Conservation (phyloP, 2,888 invertebrate genomes). For the Caenorhabditis plicata region DNA sequence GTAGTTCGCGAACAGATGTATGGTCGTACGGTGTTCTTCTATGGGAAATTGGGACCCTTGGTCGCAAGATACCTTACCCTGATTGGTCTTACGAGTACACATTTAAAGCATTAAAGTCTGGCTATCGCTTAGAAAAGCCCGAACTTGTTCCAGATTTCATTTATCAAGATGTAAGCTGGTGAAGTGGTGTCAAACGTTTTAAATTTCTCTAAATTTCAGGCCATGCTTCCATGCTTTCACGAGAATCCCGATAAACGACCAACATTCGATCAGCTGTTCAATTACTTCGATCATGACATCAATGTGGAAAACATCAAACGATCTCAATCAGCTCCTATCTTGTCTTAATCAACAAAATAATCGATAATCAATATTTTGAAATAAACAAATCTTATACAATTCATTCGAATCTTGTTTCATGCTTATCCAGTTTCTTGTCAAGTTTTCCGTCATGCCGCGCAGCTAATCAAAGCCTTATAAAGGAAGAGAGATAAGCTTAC, state of each 20-base stretch:
- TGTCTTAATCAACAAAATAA: too few relatives aligned
- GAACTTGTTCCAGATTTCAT: slow-evolving; percentile 21
- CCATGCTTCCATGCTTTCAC: slow-evolving; percentile 13
- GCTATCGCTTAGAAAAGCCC: slow-evolving; percentile 13
- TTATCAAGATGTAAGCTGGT: slow-evolving; percentile 11
- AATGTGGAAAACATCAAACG: not conserved
- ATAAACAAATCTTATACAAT: too few relatives aligned
- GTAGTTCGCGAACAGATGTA: slow-evolving; percentile 27
- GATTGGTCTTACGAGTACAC: slow-evolving; percentile 18
- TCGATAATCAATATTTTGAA: too few relatives aligned
- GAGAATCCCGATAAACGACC: slow-evolving; percentile 15
- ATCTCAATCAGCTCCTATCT: too few relatives aligned
- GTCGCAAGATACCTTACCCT: too few relatives aligned
- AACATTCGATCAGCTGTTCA: slow-evolving; percentile 26
- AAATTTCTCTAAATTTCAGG: slow-evolving; percentile 3
- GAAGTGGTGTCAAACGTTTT: too few relatives aligned
- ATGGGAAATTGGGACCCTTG: slow-evolving; percentile 31
- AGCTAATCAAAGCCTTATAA: slow-evolving; percentile 6
- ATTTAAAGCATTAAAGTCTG: slow-evolving; percentile 7
- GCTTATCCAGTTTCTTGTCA: slow-evolving; percentile 18
- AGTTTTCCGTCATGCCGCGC: slow-evolving; percentile 13
- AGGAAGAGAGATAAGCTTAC: slow-evolving; percentile 1
- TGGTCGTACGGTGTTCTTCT: slow-evolving; percentile 34
- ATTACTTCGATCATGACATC: slow-evolving; percentile 22
- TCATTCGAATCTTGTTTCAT: too few relatives aligned